phyloP scores from a whole-genome alignment of 2,888 invertebrate genomes.

The Aphodius granarius region DNA sequence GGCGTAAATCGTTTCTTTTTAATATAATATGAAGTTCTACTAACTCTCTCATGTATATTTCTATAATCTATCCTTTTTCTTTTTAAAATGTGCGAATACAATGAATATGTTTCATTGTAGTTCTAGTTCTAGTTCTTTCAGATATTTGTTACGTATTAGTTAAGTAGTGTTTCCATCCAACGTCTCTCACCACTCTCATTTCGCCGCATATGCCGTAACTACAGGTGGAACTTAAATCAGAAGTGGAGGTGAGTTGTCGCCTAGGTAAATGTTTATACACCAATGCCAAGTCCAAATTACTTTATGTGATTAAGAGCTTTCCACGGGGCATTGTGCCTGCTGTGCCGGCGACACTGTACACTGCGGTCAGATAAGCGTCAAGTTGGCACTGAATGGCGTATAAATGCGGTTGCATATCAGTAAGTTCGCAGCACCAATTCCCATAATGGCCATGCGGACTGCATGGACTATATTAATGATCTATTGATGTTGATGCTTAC shows the following conservation, averaged over 20 bases:
- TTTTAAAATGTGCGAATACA: too few relatives aligned
- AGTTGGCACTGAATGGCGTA: conserved; percentile 10
- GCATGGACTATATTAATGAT: conserved; percentile 19
- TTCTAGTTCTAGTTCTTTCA: too few relatives aligned
- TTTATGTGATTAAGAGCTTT: conserved; percentile 18
- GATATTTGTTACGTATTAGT: too few relatives aligned
- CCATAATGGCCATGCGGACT: conserved; percentile 14
- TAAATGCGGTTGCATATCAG: conserved; percentile 17
- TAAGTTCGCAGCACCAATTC: conserved; percentile 11
- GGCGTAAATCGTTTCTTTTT: neutral
- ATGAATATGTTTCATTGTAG: too few relatives aligned
- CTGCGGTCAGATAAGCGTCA: conserved; percentile 18
- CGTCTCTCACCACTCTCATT: neutral
- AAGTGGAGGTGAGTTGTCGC: neutral
- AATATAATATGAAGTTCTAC: neutral
- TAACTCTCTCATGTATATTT: too few relatives aligned
- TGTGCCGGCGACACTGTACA: neutral
- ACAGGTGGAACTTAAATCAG: neutral
- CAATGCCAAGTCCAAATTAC: conserved; percentile 7
- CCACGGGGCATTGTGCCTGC: neutral
- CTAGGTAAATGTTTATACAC: neutral
- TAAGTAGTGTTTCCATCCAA: too few relatives aligned
- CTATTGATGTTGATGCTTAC: conserved; percentile 14
- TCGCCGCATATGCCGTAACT: neutral
- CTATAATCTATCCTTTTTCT: too few relatives aligned